Conservation (phyloP, 1,140 invertebrate genomes). For the Caerostris darwini region DNA sequence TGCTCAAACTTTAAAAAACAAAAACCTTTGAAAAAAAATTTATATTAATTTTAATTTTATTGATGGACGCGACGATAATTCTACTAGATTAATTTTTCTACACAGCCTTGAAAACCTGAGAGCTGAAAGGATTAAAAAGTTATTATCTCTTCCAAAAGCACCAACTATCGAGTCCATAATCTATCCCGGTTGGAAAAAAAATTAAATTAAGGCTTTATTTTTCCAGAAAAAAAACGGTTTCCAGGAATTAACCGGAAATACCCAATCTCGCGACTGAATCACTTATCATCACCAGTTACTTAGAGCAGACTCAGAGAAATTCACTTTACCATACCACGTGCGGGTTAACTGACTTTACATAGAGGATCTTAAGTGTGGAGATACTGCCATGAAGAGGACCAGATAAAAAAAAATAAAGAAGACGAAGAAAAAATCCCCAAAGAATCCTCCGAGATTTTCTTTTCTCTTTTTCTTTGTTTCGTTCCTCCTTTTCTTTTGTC, state of each 20-base stretch:
- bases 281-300: constrained; percentile 37
- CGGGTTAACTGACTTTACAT: constrained; percentile 3
- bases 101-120: too few relatives aligned
- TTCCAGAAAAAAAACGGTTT: too few relatives aligned
- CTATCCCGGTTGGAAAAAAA: too few relatives aligned
- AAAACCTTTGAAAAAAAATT: too few relatives aligned
- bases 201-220: too few relatives aligned
- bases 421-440: background rate
- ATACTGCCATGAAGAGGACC: background rate
- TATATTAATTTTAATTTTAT: too few relatives aligned
- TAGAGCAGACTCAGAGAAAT: background rate
- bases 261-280: constrained; percentile 7
- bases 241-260: background rate
- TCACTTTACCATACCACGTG: background rate
- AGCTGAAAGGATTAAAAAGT: too few relatives aligned
- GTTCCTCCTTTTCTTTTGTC: background rate
- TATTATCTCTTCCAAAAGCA: too few relatives aligned
- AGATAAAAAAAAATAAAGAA: background rate
- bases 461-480: constrained; percentile 16
- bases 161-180: too few relatives aligned
- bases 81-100: too few relatives aligned
- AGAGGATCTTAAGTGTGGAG: background rate
- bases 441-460: constrained; percentile 36
- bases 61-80: too few relatives aligned
- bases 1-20: too few relatives aligned